Base-by-base conservation (phyloP, 2,888 invertebrate genomes). In the Gonocerus acuteangulatus region DNA sequence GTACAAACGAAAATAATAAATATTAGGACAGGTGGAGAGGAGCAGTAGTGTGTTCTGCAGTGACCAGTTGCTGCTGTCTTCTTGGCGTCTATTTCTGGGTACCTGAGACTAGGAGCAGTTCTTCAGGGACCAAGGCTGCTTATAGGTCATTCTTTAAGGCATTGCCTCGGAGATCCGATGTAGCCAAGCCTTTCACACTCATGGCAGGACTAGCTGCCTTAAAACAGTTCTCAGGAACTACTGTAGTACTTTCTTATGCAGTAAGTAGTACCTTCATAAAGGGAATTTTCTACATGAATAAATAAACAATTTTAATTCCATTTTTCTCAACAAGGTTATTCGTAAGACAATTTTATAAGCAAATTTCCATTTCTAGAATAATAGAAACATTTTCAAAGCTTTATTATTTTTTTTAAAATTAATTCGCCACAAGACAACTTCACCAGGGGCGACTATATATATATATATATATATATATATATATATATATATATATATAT, bases 181-280 rank as follows among this genome's bases (percentile, higher is more conserved):
- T 57, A 13, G 22, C 19, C 4, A 16, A 42, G 13, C 47, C 57
- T 2, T 47, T 57, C 34, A 2, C 32, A 13, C 18, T 57, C 27
- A 57, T 57, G 57, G 27, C 57, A 1, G 13, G 18, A 16, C 44
- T 57, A 0, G 4, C 19, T 2, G 18, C 34, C 0, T 32, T 57
- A 16, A 57, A 57, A 19, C 57, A 57, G 19, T 45, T 57, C 15
- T 45, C 57, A 9, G 57, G 57, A 16, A 57, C 57, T 2, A 57
- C 57, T 3, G 57, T 57, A 1, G 32, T 57, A 11, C 19, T 57
- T 1, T 57, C 57, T 45, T 57, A 57, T 57, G 57, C 57, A 16
- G 57, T 57, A 57, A 11, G 57, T 47, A 34, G 13, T n/a, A n/a
- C 19, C 6, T 34, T 13, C 11, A 34, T n/a, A n/a, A 9, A 34